Evolutionary conservation across 2,888 invertebrate species (phyloP), one percentile per base, ranked within the genome.

Genomic region (Unio delphinus): DNA sequence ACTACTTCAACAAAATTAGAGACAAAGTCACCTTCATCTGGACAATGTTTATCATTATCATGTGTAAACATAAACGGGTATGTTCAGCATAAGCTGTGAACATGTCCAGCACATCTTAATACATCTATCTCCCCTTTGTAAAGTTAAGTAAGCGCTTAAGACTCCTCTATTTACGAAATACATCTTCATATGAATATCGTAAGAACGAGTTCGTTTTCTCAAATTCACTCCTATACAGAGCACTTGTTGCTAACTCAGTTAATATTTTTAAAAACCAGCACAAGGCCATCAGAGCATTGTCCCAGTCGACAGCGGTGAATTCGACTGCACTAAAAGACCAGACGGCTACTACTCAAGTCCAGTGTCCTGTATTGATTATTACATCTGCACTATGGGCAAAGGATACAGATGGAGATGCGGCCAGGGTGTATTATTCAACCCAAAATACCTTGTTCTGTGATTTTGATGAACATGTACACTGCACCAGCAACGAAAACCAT

Each of bases 371-470:
- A 67, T 68, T 55, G 54, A 69, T 26, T 82, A 73, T 73, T 82
- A 78, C 70, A 73, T 79, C 64, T 82, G 82, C 67, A 75, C 76
- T n/a, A 67, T 65, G 34, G 64, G 64, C 28, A 65, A 74, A n/a
- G 59, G 75, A 15, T 82, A 80, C 74, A 65, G 72, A 45, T 75
- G 77, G n/a, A 70, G 72, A 57, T 82, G 82, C 68, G 77, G 76
- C 56, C 76, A 78, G 4, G 79, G 82, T 28, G 73, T 76, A 11
- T 61, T 68, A 17, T 82, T 75, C 68, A 78, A 80, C 63, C 57
- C 58, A 11, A 45, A 23, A 15, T 6, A 78, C 80, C 18, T 59
- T 70, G 11, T 80, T 78, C 73, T 86, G 86, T 70, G 86, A 86
- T 67, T 84, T 76, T 73, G 76, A 80, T 20, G 71, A 74, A 45